Evolutionary conservation across 1,140 invertebrate genomes (phyloP).

Genomic region (Conopomorpha cramerella): DNA sequence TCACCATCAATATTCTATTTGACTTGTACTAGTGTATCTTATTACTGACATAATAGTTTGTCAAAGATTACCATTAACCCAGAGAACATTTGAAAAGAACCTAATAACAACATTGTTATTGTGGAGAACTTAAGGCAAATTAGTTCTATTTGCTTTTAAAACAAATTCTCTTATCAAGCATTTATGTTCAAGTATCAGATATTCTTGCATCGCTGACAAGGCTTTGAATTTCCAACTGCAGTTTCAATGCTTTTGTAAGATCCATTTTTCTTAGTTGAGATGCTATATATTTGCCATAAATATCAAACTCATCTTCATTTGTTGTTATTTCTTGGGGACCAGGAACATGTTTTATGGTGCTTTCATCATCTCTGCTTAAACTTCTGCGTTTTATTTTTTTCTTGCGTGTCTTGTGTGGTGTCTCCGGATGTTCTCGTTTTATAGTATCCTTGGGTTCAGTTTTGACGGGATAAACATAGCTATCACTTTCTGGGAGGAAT

Average conservation of each 20-base stretch:
- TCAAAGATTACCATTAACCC: too few species aligned
- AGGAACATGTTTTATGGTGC: conserved; percentile 19
- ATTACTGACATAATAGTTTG: too few species aligned
- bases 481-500: not conserved
- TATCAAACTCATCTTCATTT: conserved; percentile 38
- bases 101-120: too few species aligned
- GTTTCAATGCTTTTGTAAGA: conserved; percentile 20
- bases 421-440: too few species aligned
- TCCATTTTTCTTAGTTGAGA: conserved; percentile 30
- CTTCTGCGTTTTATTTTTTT: conserved; percentile 14
- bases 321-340: conserved; percentile 3
- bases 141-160: too few species aligned
- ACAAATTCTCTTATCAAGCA: not conserved
- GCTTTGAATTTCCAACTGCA: conserved; percentile 33
- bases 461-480: not conserved
- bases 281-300: conserved; percentile 39
- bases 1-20: too few species aligned
- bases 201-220: conserved; percentile 29
- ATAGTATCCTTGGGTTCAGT: not conserved
- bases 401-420: conserved; percentile 3
- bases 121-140: too few species aligned
- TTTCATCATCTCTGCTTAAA: conserved; percentile 12
- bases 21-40: too few species aligned
- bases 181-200: conserved; percentile 9
- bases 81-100: too few species aligned